phyloP scores from a whole-genome alignment of 2,888 invertebrate species.

The Noctua janthina region DNA sequence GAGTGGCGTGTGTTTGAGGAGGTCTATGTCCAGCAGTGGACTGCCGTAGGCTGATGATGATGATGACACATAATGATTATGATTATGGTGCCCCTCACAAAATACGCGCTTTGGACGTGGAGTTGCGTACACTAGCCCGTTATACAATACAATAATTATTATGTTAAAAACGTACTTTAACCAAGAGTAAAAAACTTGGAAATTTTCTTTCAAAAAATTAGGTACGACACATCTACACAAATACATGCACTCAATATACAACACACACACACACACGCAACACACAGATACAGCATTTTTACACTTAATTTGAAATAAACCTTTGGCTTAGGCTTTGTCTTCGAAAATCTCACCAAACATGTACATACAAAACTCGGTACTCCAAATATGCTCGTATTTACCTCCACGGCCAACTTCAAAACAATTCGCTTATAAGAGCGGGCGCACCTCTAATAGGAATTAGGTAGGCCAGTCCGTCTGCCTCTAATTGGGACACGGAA shows the following conservation, averaged over 20 bases:
- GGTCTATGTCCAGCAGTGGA: too few relatives aligned
- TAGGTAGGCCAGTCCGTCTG: constrained; percentile 66
- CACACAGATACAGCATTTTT: not conserved
- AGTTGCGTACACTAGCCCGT: too few relatives aligned
- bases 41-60: too few relatives aligned
- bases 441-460: constrained; percentile 69
- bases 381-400: not conserved
- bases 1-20: too few relatives aligned
- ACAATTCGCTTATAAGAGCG: constrained; percentile 59
- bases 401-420: constrained; percentile 37
- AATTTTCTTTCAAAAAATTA: too few relatives aligned
- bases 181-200: not conserved
- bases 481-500: constrained; percentile 68
- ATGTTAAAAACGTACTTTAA: not conserved
- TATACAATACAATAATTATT: too few relatives aligned
- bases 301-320: not conserved
- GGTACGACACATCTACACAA: not conserved
- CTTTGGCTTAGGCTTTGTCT: not conserved
- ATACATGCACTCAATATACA: not conserved
- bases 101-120: too few relatives aligned
- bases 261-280: not conserved
- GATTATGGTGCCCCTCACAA: too few relatives aligned
- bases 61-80: too few relatives aligned
- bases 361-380: not conserved
- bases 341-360: not conserved